Base-by-base conservation (phyloP, 2,113 vertebrate species). In the Fulmarus glacialis region DNA sequence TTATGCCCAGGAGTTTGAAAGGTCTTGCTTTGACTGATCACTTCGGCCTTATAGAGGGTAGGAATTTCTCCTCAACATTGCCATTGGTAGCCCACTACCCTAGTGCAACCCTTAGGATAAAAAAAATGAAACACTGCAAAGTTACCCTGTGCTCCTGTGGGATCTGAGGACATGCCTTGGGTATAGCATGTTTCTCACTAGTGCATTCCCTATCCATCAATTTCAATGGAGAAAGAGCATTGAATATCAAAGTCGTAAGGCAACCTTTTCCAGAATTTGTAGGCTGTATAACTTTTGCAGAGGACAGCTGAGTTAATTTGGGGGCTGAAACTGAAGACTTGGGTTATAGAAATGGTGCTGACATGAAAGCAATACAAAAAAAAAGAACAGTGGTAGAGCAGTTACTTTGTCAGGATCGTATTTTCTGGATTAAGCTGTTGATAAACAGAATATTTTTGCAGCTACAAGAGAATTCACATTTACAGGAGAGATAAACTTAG, bases 401-500 rank as follows among this genome's bases (percentile, higher is more conserved):
- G 38, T 60, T 88, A 67, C 34, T 80, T 78, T 87, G 68, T 89
- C 53, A 89, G 45, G 18, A 82, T 53, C 64, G 58, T 59, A 48
- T 91, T 95, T 90, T 59, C 53, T 72, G 29, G 23, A 96, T 89
- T 93, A 93, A 96, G n/a, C 24, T 87, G 40, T 83, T 95, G 66
- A 93, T 84, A 83, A 97, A 91, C 75, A 87, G 50, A 93, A 23
- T 30, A 38, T 52, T 90, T 95, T 86, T 66, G 20, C 40, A 85
- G 62, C 74, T 97, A 82, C 40, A 94, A 82, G 71, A 95, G 75
- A 97, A 94, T 60, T 89, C 93, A 84, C 72, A 63, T 94, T 96
- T 98, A 80, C 71, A 96, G 45, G 30, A 68, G 68, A 96, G 93
- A 97, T 94, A 95, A 97, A 97, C 90, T 94, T 79, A 86, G 91